Evolutionary conservation across 2,113 vertebrate species (phyloP).

Genomic region (Marmota flaviventris): DNA sequence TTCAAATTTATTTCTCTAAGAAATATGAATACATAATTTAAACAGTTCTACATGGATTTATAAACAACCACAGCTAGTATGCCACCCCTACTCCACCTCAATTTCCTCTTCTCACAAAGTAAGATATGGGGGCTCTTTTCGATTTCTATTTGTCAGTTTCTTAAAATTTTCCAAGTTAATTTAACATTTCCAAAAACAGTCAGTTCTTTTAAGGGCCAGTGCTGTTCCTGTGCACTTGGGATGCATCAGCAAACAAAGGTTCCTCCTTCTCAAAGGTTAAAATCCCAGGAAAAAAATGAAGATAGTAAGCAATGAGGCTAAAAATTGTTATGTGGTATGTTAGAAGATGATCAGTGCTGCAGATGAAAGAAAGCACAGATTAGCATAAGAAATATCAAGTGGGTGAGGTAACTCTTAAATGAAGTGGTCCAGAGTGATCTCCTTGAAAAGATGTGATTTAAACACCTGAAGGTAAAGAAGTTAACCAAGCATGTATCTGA

Average conservation of each 20-base stretch:
- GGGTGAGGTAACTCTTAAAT: neutral
- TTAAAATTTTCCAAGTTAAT: neutral
- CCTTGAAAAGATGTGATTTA: neutral
- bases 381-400: neutral
- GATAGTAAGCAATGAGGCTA: neutral
- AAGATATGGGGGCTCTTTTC: neutral
- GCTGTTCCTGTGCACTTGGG: neutral
- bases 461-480: neutral
- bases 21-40: neutral
- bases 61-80: neutral
- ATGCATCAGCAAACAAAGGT: neutral
- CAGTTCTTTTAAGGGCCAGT: too few species aligned
- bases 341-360: neutral
- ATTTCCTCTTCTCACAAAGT: neutral
- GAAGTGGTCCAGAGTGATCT: neutral
- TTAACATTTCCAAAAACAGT: neutral
- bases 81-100: neutral
- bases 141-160: neutral
- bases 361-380: neutral
- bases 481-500: neutral
- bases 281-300: neutral
- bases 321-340: neutral
- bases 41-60: neutral
- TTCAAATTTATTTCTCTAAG: neutral
- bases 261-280: neutral